Conservation (phyloP, 2,888 invertebrate genomes). For the Miltochrista miniata region DNA sequence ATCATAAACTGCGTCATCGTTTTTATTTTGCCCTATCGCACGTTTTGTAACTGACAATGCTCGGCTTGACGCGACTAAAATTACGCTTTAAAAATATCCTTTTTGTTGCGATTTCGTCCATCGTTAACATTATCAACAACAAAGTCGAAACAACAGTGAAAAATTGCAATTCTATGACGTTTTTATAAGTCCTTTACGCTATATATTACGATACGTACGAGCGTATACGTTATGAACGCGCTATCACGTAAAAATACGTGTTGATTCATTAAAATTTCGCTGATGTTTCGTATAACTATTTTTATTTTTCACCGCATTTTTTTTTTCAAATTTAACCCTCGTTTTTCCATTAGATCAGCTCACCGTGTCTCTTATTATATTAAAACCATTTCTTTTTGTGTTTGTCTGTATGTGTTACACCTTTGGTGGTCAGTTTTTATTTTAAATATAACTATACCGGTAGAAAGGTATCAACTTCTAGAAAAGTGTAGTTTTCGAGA, state of each 20-base stretch:
- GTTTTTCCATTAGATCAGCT: conserved; percentile 24
- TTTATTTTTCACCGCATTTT: conserved; percentile 21
- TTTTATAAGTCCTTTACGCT: no score
- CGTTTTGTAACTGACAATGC: conserved; percentile 43
- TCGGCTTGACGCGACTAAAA: conserved; percentile 43
- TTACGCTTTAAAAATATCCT: conserved; percentile 24
- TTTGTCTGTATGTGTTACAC: conserved; percentile 20
- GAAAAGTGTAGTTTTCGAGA: no score
- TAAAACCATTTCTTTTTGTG: conserved; percentile 22
- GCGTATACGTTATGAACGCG: neutral
- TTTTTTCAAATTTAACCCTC: conserved; percentile 12
- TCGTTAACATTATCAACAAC: conserved; percentile 25
- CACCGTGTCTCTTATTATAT: conserved; percentile 15
- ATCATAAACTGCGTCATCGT: conserved; percentile 40
- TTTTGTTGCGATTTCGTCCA: conserved; percentile 36
- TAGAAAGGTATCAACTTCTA: no score
- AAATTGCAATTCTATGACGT: no score
- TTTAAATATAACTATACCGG: no score
- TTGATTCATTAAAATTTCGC: neutral
- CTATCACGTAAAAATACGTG: neutral
- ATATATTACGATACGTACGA: neutral
- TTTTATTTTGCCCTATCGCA: conserved; percentile 39
- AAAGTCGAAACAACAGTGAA: conserved; percentile 1
- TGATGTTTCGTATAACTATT: conserved; percentile 7
- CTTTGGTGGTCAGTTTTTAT: conserved; percentile 19